phyloP scores from a whole-genome alignment of 2,113 vertebrate genomes.

The Meles meles region DNA sequence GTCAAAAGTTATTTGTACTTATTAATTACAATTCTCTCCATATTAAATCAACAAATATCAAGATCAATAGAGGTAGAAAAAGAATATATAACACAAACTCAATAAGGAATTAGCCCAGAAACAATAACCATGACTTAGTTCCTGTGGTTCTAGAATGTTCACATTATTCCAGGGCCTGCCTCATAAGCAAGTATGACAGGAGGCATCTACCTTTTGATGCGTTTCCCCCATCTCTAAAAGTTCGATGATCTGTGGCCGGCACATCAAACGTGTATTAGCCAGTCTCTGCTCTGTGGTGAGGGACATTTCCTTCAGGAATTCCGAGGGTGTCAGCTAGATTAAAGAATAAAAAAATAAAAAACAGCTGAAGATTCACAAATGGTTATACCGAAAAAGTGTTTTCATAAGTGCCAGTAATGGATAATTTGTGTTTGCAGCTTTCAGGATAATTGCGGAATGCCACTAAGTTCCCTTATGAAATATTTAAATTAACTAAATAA shows the following conservation, averaged over 20 bases:
- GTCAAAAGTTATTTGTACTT: neutral
- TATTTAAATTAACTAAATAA: conserved; percentile 77
- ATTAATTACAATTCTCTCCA: neutral
- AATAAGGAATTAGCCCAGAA: neutral
- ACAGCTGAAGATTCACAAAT: conserved; percentile 33
- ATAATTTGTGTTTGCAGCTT: conserved; percentile 72
- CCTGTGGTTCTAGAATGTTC: neutral
- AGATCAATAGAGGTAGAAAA: neutral
- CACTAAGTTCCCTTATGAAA: conserved; percentile 73
- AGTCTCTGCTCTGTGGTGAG: conserved; percentile 86
- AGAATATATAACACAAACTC: neutral
- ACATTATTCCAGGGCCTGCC: neutral
- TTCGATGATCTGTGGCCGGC: conserved; percentile 82
- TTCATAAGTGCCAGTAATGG: conserved; percentile 59
- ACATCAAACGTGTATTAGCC: conserved; percentile 77
- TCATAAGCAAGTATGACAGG: neutral
- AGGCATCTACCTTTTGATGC: conserved; percentile 87
- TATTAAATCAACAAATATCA: neutral
- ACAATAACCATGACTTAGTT: neutral
- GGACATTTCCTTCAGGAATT: conserved; percentile 88
- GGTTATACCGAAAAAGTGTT: conserved; percentile 58
- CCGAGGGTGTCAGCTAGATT: conserved; percentile 89
- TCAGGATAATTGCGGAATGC: conserved; percentile 63
- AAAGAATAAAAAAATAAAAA: conserved; percentile 45
- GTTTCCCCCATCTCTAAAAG: conserved; percentile 84